Conservation (phyloP, 1,140 invertebrate species). For the Eumaeus atala region DNA sequence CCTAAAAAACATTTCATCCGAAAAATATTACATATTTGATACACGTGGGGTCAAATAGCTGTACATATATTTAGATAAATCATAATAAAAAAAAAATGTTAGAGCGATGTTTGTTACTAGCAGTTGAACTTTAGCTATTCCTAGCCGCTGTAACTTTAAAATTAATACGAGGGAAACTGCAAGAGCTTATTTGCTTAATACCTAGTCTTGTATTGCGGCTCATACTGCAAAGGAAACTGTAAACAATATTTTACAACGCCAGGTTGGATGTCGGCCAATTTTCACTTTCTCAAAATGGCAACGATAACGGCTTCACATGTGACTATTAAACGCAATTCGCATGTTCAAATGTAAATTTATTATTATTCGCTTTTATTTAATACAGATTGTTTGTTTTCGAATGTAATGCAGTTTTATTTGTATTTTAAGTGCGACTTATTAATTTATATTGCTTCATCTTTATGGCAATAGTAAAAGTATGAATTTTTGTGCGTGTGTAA, state of each 20-base stretch:
- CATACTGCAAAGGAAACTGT: constrained; percentile 9
- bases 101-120: too few relatives aligned
- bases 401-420: too few relatives aligned
- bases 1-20: too few relatives aligned
- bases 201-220: constrained; percentile 3
- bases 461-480: constrained; percentile 2
- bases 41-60: too few relatives aligned
- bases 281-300: constrained; percentile 10
- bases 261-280: constrained; percentile 4
- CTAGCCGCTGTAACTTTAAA: background rate
- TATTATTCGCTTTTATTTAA: background rate
- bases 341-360: constrained; percentile 2
- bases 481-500: too few relatives aligned
- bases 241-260: constrained; percentile 8
- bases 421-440: background rate
- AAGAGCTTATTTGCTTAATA: constrained; percentile 9
- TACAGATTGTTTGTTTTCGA: background rate
- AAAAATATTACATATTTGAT: too few relatives aligned
- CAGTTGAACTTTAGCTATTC: background rate
- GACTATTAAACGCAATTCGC: constrained; percentile 1
- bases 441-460: background rate
- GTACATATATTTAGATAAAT: too few relatives aligned
- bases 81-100: too few relatives aligned
- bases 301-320: constrained; percentile 3
- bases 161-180: constrained; percentile 5